Conservation (phyloP, 2,797 vertebrate species). For the Phoxinus dragarum region DNA sequence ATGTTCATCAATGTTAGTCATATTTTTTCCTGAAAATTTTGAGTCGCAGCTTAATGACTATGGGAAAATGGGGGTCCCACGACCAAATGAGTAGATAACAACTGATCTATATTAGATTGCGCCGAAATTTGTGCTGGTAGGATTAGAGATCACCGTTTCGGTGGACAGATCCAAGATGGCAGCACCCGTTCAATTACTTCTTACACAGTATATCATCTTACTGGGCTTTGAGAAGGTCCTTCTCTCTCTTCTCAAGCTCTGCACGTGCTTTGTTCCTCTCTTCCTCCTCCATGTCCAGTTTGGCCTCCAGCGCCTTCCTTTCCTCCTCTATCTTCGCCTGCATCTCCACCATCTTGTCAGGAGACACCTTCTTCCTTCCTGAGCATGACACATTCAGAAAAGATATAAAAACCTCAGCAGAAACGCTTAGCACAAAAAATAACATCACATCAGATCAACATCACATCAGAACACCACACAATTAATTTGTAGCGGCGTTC, state of each 20-base stretch:
- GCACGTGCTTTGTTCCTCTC: conserved; percentile 98
- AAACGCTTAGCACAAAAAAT: neutral
- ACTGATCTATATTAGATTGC: neutral
- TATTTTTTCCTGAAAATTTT: no score
- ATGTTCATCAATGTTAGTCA: no score
- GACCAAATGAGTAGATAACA: neutral
- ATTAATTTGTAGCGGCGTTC: neutral
- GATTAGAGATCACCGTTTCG: neutral
- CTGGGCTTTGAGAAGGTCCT: conserved; percentile 98
- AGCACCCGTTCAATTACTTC: neutral
- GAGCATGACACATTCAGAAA: neutral
- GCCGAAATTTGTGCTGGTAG: neutral
- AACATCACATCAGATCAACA: neutral
- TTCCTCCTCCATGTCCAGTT: conserved; percentile 99
- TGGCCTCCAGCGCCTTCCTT: conserved; percentile 94
- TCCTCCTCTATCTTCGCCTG: conserved; percentile 99
- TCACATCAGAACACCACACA: no score
- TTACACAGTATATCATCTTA: conserved; percentile 75
- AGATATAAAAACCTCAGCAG: neutral
- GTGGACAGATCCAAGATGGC: neutral
- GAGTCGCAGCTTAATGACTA: no score
- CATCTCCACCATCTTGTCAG: conserved; percentile 99
- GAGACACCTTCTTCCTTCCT: conserved; percentile 98
- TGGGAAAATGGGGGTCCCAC: neutral
- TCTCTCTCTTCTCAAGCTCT: conserved; percentile 96